Base-by-base conservation (phyloP, 2,888 invertebrate species). In the Pollenia griseotomentosa region DNA sequence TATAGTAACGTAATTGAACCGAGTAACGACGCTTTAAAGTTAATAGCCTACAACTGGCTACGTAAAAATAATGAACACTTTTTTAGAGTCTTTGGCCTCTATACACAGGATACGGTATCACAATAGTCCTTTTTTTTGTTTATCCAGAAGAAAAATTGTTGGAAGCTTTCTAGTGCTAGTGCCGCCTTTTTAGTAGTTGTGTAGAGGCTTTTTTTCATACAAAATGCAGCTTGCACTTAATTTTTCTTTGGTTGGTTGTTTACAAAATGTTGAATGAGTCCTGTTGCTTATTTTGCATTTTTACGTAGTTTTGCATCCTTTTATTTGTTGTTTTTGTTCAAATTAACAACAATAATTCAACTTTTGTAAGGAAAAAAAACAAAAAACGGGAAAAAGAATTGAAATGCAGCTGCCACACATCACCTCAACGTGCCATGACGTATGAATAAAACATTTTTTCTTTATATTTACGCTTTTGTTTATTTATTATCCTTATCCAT, bases 321-420 rank as follows among this genome's bases (percentile, higher is more conserved):
- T 71, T 48, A 23, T 70, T 68, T 46, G 40, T 81, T 80, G 57
- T 71, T 75, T 46, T 81, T 59, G 55, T 33, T 61, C 48, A 33
- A 65, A 77, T 83, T 83, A 71, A 83, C 75, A 83, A 87, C 77
- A 81, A 87, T 73, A 84, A 80, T 61, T 77, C 57, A 77, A 61
- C 33, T 53, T 16, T 78, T 59, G 48, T 33, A 46, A 14, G 14
- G 10, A 74, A 51, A n/a, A 44, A 55, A 55, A 6, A 14, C 53
- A 55, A 55, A 81, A 57, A 70, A 61, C 66, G 66, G 66, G 66
- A 59, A 66, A 63, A 48, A 23, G 44, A 68, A 68, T 70, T 83
- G 77, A 42, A 53, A 73, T 85, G 78, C 81, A 85, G 79, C 84
- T 79, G 85, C 85, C 23, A 53, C 33, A 63, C 55, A 71, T 53